A percentile compares a stretch with the other conserved stretches of the same genome.
These are phyloP conservation scores for Propithecus coquereli DNA, from an alignment of 2,113 vertebrate genomes.

Conservation along the genomic window DNA sequence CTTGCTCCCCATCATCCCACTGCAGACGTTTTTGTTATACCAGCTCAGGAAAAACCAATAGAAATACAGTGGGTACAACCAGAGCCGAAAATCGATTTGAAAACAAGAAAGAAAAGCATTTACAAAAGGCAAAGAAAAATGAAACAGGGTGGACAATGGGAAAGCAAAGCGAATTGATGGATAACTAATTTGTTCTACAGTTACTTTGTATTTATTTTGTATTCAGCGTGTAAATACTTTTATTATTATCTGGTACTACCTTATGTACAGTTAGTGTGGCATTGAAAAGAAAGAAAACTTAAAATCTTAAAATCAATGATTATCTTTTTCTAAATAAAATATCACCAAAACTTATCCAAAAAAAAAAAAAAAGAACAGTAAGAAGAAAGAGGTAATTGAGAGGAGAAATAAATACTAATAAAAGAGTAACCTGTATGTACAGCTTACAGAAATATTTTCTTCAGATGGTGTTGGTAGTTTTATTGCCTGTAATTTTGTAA, in stretches of 20 bases:
- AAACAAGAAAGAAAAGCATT: slow-evolving; percentile 85
- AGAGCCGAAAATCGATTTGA: slow-evolving; percentile 81
- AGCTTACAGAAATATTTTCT: not conserved
- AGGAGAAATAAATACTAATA: not conserved
- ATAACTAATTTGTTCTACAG: slow-evolving; percentile 32
- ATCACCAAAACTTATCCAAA: not conserved
- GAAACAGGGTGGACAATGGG: slow-evolving; percentile 76
- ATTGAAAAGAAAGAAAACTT: slow-evolving; percentile 54
- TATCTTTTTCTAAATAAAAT: slow-evolving; percentile 52
- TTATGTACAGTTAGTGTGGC: slow-evolving; percentile 13
- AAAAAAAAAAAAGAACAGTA: not conserved
- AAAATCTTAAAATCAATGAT: not conserved
- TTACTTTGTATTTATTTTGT: slow-evolving; percentile 55
- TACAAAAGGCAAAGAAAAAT: slow-evolving; percentile 90
- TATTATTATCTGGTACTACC: not conserved
- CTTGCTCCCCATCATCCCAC: slow-evolving; percentile 87
- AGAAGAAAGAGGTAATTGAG: not conserved
- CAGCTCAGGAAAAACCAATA: slow-evolving; percentile 86
- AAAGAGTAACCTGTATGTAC: not conserved
- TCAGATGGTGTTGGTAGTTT: not conserved
- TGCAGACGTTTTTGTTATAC: slow-evolving; percentile 90
- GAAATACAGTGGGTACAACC: slow-evolving; percentile 87
- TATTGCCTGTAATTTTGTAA: not conserved
- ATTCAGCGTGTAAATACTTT: slow-evolving; percentile 69
- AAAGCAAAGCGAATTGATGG: slow-evolving; percentile 59